Conservation (phyloP, 2,113 vertebrate genomes). For the Syngnathoides biaculeatus region DNA sequence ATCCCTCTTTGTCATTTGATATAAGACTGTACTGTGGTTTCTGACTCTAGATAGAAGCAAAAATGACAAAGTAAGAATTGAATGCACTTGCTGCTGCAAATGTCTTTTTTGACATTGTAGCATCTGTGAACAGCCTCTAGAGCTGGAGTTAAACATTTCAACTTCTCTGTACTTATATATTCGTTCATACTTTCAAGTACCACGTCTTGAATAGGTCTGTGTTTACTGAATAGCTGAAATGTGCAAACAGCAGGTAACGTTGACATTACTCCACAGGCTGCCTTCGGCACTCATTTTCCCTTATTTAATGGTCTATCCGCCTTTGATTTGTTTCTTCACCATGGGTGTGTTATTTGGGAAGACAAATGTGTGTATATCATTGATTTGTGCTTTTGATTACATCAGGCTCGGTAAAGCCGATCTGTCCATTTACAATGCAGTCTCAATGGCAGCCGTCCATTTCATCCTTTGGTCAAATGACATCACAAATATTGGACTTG, state of each 20-base stretch:
- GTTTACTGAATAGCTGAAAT: background rate
- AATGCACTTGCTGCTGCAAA: background rate
- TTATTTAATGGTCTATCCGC: background rate
- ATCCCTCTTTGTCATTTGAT: constrained; percentile 9
- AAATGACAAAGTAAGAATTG: background rate
- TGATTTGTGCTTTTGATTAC: background rate
- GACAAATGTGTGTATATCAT: background rate
- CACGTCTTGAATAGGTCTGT: background rate
- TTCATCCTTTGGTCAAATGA: background rate
- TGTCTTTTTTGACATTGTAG: background rate
- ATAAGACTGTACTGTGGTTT: background rate
- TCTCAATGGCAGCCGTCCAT: background rate
- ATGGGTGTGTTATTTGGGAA: background rate
- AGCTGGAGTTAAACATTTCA: background rate
- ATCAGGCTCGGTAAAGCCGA: background rate
- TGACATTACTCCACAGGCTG: background rate
- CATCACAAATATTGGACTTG: background rate
- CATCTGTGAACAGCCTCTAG: background rate
- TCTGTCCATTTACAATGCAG: background rate
- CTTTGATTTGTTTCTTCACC: background rate
- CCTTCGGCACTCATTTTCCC: background rate
- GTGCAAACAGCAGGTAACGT: background rate
- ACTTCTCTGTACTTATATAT: background rate
- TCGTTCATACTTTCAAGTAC: background rate
- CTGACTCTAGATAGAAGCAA: background rate